phyloP scores from a whole-genome alignment of 2,888 invertebrate genomes.

The Thecocarcelia acutangulata region DNA sequence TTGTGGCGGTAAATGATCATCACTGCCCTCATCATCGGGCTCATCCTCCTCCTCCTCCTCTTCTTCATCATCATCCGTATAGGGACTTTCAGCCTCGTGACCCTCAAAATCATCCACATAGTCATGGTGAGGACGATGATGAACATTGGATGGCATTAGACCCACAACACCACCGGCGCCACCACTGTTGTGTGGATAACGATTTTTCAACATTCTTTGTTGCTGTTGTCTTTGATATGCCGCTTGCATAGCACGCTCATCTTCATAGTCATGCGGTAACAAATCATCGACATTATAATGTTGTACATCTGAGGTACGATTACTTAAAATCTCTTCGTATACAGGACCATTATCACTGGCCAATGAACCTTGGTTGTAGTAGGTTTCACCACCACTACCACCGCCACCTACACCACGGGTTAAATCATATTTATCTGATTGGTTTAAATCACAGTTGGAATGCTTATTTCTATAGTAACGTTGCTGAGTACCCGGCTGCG shows the following conservation, averaged over 20 bases:
- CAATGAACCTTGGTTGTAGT: conserved; percentile 77
- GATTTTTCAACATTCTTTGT: conserved; percentile 74
- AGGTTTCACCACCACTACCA: conserved; percentile 74
- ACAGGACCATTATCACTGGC: conserved; percentile 77
- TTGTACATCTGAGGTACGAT: conserved; percentile 79
- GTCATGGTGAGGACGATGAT: conserved; percentile 47
- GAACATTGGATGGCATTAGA: conserved; percentile 36
- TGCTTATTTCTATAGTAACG: conserved; percentile 79
- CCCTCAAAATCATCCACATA: conserved; percentile 75
- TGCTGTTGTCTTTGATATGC: conserved; percentile 70
- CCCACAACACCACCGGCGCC: conserved; percentile 68
- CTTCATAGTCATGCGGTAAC: conserved; percentile 73
- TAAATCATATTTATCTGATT: conserved; percentile 68
- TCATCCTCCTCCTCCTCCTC: conserved; percentile 71
- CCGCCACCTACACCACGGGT: conserved; percentile 66
- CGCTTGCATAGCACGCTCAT: conserved; percentile 72
- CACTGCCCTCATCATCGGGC: conserved; percentile 74
- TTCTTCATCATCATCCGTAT: conserved; percentile 74
- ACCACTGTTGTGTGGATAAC: conserved; percentile 68
- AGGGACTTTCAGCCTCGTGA: conserved; percentile 74
- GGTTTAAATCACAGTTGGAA: conserved; percentile 79
- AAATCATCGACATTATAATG: conserved; percentile 77
- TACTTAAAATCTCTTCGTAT: conserved; percentile 80
- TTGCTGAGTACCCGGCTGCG: conserved; percentile 70
- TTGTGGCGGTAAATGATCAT: conserved; percentile 76